These are phyloP conservation scores for Stramonita haemastoma DNA, from an alignment of 2,888 invertebrate genomes.

Conservation along the genomic window DNA sequence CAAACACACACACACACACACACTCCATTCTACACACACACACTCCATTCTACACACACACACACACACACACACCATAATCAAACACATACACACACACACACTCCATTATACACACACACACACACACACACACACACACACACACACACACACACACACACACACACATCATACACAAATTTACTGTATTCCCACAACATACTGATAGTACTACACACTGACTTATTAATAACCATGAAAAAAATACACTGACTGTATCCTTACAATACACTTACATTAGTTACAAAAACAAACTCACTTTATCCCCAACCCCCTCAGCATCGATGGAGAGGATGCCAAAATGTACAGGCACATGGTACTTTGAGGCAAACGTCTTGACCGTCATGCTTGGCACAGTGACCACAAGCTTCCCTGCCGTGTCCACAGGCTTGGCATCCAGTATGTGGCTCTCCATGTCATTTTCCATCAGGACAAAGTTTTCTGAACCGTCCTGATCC, in stretches of 20 bases:
- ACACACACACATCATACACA: not conserved
- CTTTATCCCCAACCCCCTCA: conserved; percentile 65
- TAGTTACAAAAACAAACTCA: conserved; percentile 38
- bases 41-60: too few species aligned
- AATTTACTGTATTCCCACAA: not conserved
- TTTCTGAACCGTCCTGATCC: conserved; percentile 56
- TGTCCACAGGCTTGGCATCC: not conserved
- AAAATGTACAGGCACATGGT: conserved; percentile 62
- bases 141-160: not conserved
- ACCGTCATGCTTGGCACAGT: conserved; percentile 61
- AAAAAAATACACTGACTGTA: too few species aligned
- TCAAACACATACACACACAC: not conserved
- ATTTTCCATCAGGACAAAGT: conserved; percentile 56
- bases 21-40: too few species aligned
- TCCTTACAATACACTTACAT: too few species aligned
- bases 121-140: not conserved
- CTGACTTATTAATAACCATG: too few species aligned
- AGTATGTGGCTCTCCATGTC: conserved; percentile 63
- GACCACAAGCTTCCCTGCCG: conserved; percentile 36
- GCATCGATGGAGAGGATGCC: conserved; percentile 70
- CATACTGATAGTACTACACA: not conserved
- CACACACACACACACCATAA: too few species aligned
- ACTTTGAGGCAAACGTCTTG: conserved; percentile 55
- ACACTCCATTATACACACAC: not conserved
- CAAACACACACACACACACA: too few species aligned